Evolutionary conservation across 2,888 invertebrate species (phyloP), one percentile per base, ranked within the genome.

Genomic region (Pycnomerus fuliginosus): DNA sequence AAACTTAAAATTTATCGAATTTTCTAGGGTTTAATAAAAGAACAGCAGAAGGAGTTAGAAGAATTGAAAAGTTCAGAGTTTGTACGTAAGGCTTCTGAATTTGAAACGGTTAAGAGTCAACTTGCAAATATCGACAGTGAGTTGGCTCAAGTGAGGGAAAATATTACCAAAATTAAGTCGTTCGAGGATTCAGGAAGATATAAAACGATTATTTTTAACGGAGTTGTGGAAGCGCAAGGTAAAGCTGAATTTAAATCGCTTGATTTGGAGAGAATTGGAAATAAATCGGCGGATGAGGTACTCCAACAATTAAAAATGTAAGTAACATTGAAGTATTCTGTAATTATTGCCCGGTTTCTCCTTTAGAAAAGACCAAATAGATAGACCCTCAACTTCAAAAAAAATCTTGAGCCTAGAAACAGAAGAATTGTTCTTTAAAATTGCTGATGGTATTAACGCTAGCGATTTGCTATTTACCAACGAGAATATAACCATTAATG

Each of bases 121-220:
- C n/a, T n/a, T n/a, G n/a, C n/a, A n/a, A n/a, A n/a, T n/a, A n/a
- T n/a, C n/a, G n/a, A n/a, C n/a, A n/a, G n/a, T n/a, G n/a, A n/a
- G n/a, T n/a, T n/a, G n/a, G n/a, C n/a, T n/a, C n/a, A n/a, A n/a
- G n/a, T n/a, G n/a, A n/a, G n/a, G n/a, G n/a, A n/a, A n/a, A n/a
- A n/a, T n/a, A n/a, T n/a, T n/a, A n/a, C n/a, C n/a, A n/a, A n/a
- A n/a, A 20, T 20, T 20, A 5, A 20, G 8, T 7, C 5, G 8
- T 20, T 20, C 20, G 20, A 20, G 8, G 8, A 25, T 7, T 10
- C 3, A 3, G 3, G 5, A 8, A 25, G 11, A 4, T 25, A 25
- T 10, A 4, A 62, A 16, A 61, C 52, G 17, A 48, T 73, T 1
- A 52, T 68, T 13, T 52, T 76, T 5, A 59, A 61, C 16, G 73